phyloP scores from a whole-genome alignment of 2,888 invertebrate genomes.

The Campoletis raptor region DNA sequence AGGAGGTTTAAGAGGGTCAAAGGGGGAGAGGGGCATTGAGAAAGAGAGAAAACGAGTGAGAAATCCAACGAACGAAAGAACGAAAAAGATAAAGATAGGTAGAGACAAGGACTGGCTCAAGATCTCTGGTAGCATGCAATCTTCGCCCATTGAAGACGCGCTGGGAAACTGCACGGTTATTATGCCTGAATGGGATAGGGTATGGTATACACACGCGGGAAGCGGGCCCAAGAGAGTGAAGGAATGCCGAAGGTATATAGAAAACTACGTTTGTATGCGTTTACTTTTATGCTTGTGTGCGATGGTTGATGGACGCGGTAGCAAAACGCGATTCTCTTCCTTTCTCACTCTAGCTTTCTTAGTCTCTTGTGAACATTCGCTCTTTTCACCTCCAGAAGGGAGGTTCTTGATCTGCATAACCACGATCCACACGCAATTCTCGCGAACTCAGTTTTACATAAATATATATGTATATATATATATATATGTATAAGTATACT shows the following conservation, averaged over 20 bases:
- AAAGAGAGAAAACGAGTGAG: conserved; percentile 58
- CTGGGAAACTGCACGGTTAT: conserved; percentile 85
- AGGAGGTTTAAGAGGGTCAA: conserved; percentile 57
- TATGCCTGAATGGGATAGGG: conserved; percentile 83
- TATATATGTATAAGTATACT: not conserved
- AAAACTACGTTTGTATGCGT: conserved; percentile 41
- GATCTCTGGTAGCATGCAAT: conserved; percentile 84
- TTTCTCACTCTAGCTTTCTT: conserved; percentile 19
- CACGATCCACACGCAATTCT: conserved; percentile 76
- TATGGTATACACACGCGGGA: conserved; percentile 72
- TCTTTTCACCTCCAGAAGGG: conserved; percentile 73
- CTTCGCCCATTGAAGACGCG: conserved; percentile 84
- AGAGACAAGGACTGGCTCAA: conserved; percentile 76
- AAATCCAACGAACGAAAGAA: conserved; percentile 42
- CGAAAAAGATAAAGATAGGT: conserved; percentile 47
- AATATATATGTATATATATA: conserved; percentile 23
- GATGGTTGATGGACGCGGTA: conserved; percentile 40
- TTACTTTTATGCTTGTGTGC: conserved; percentile 43
- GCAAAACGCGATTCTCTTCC: conserved; percentile 54
- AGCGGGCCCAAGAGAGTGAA: conserved; percentile 59
- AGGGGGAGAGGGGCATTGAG: conserved; percentile 61
- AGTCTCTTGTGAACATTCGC: conserved; percentile 72
- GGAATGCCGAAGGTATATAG: conserved; percentile 68
- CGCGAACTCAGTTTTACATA: conserved; percentile 36
- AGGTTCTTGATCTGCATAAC: conserved; percentile 77